Evolutionary conservation across 92 coral and sea anemone genomes (phyloP).

Genomic region (Epizoanthus illoricatus): DNA sequence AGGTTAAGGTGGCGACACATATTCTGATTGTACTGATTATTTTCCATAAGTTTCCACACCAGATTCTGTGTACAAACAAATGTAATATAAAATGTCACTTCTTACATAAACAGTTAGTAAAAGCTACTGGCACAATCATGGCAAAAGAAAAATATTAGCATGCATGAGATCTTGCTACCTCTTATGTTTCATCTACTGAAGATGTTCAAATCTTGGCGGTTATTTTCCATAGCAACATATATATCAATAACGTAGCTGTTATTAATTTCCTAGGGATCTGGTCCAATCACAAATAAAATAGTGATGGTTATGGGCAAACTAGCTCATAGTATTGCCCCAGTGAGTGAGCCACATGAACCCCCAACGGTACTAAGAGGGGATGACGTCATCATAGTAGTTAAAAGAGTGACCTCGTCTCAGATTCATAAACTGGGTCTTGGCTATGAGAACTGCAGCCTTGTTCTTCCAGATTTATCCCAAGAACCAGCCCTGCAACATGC

Average conservation of each 20-base stretch:
- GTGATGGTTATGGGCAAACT: not conserved
- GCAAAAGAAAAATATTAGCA: too few relatives aligned
- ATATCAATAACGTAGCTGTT: not conserved
- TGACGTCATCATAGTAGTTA: not conserved
- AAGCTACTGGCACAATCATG: too few relatives aligned
- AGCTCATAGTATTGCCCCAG: not conserved
- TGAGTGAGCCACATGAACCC: not conserved
- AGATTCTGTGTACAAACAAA: too few relatives aligned
- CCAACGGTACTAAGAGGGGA: conserved; percentile 6
- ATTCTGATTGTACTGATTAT: too few relatives aligned
- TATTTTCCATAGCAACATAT: too few relatives aligned
- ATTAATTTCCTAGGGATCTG: not conserved
- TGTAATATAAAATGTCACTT: too few relatives aligned
- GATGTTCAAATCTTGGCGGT: too few relatives aligned
- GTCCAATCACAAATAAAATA: not conserved
- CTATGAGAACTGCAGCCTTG: not conserved
- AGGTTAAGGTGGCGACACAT: too few relatives aligned
- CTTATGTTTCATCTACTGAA: too few relatives aligned
- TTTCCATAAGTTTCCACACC: too few relatives aligned
- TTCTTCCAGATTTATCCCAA: not conserved
- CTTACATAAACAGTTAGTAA: too few relatives aligned
- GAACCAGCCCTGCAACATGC: conserved; percentile 7
- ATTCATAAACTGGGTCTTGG: conserved; percentile 2
- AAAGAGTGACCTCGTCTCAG: not conserved
- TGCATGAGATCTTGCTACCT: too few relatives aligned